Conservation (phyloP, 2,888 invertebrate genomes). For the Chrysolina haemoptera region DNA sequence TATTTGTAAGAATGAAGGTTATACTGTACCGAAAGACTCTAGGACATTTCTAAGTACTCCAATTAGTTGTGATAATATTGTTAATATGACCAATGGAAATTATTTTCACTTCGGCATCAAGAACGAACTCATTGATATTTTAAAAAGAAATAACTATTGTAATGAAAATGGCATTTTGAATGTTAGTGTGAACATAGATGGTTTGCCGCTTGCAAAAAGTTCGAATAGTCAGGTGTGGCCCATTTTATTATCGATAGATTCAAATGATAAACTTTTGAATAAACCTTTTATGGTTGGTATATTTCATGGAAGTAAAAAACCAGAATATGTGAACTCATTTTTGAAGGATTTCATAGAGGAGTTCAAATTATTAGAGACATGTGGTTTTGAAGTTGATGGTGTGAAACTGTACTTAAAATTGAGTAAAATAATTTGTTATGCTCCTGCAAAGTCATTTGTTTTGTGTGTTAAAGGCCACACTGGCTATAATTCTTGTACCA, state of each 20-base stretch:
- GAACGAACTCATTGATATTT: conserved; percentile 9
- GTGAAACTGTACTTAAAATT: conserved; percentile 5
- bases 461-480: conserved; percentile 27
- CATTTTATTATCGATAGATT: conserved; percentile 26
- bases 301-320: too few relatives aligned
- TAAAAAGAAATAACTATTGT: not conserved
- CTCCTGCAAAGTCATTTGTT: not conserved
- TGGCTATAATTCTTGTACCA: conserved; percentile 12
- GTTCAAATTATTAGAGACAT: conserved; percentile 18
- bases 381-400: conserved; percentile 23
- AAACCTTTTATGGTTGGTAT: conserved; percentile 9
- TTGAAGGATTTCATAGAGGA: conserved; percentile 22
- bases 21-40: not conserved
- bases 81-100: not conserved
- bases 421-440: conserved; percentile 28
- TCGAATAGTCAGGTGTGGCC: not conserved
- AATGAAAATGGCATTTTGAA: conserved; percentile 5
- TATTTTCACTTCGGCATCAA: not conserved
- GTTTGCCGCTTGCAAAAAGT: conserved; percentile 29
- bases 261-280: conserved; percentile 26
- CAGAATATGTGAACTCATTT: too few relatives aligned
- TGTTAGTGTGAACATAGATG: conserved; percentile 22
- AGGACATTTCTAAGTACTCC: too few relatives aligned
- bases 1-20: not conserved
- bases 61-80: not conserved